phyloP scores from a whole-genome alignment of 2,888 invertebrate genomes.

The Parascotia fuliginaria region DNA sequence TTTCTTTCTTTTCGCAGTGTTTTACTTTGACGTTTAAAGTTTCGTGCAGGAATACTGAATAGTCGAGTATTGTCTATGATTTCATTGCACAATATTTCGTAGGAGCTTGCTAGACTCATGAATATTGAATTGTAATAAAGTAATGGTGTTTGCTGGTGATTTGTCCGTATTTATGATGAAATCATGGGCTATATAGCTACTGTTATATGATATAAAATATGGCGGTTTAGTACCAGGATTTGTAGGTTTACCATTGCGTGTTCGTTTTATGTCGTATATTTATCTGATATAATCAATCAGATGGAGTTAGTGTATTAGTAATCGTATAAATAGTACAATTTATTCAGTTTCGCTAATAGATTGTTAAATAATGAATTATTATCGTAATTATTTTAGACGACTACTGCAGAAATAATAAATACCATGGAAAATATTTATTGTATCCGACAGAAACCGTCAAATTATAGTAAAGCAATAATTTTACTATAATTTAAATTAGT shows the following conservation, averaged over 20 bases:
- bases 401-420: no score
- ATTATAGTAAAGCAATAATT: no score
- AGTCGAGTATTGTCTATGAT: background rate
- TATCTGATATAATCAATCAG: background rate
- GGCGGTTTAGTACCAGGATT: background rate
- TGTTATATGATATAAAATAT: constrained; percentile 1
- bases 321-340: background rate
- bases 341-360: no score
- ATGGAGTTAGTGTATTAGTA: constrained; percentile 2
- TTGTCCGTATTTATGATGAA: constrained; percentile 1
- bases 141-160: constrained; percentile 5
- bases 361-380: no score
- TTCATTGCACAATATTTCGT: background rate
- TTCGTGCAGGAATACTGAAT: background rate
- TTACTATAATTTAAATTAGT: no score
- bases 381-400: no score
- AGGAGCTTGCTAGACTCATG: constrained; percentile 3
- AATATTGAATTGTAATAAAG: constrained; percentile 8
- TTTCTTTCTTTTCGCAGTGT: background rate
- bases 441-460: no score
- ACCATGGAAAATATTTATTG: no score
- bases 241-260: constrained; percentile 2
- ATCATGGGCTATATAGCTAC: constrained; percentile 1
- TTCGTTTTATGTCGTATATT: no score
- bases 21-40: background rate